Base-by-base conservation (phyloP, 2,888 invertebrate genomes). In the Yponomeuta evonymella region DNA sequence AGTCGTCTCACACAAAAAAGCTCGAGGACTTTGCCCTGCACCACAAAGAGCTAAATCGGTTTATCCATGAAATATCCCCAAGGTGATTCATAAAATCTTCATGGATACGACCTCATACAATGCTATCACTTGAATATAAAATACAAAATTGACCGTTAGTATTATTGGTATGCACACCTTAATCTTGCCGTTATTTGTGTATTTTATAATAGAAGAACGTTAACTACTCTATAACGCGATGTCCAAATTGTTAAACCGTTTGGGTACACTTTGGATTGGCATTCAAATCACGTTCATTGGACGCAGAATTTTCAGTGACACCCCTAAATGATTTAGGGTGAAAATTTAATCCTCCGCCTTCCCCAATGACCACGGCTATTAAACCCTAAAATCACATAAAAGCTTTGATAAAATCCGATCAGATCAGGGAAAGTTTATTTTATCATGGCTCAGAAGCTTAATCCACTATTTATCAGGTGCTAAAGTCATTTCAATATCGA, bases 241-340 rank as follows among this genome's bases (percentile, higher is more conserved):
- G 15, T 58, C 51, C 15, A 58, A 12, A 69, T n/a, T 30, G 51
- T 51, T 51, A n/a, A 29, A 48, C 48, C 69, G 9, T 43, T 29
- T 29, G 69, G 1, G 11, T 51, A 29, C 30, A 48, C 6, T 69
- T 69, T 51, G 69, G 8, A 51, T 23, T 51, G 43, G 33, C 65
- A 33, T 65, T 15, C 23, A 23, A 23, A 23, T 23, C 65, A 33
- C 65, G 65, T 65, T 33, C 15, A 58, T 58, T 3, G 51, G 51
- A 58, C 12, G 51, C 11, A 23, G 2, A 68, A 68, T 51, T 58
- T 68, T 68, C 68, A 51, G 51, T 68, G 68, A 51, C 68, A 51
- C 68, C 68, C 78, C 77, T 76, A 81, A 79, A 79, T 81, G 83
- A 84, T 85, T 86, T 83, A 82, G 79, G 78, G 78, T 74, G 75